phyloP scores from a whole-genome alignment of 2,113 vertebrate genomes.

The Lepisosteus osseus region DNA sequence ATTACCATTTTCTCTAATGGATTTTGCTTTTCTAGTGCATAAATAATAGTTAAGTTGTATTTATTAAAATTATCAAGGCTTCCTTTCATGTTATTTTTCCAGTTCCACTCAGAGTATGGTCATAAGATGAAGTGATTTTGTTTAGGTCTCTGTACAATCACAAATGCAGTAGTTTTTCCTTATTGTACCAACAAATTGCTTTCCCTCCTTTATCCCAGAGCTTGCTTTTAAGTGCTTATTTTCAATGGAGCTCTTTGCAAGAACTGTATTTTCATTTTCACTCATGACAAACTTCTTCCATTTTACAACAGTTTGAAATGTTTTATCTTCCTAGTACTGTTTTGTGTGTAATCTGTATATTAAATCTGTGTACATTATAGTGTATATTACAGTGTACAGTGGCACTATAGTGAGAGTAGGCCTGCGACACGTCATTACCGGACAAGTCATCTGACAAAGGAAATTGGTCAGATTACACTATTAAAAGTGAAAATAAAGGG shows the following conservation, averaged over 20 bases:
- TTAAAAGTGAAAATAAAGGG: no score
- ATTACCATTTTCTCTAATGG: constrained; percentile 85
- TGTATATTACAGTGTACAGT: no score
- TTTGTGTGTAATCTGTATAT: no score
- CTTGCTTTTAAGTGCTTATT: neutral
- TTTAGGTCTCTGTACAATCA: constrained; percentile 15
- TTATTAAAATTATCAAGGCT: constrained; percentile 83
- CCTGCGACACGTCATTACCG: no score
- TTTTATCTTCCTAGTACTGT: no score
- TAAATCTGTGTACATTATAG: no score
- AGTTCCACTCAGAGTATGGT: constrained; percentile 21
- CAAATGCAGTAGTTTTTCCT: constrained; percentile 20
- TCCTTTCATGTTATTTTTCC: constrained; percentile 59
- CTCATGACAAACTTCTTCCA: no score
- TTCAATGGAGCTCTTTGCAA: neutral
- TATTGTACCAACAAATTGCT: constrained; percentile 8
- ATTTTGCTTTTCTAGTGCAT: constrained; percentile 94
- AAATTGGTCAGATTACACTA: no score
- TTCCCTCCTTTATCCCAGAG: constrained; percentile 6
- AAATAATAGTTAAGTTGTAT: constrained; percentile 85
- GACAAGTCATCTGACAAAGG: no score
- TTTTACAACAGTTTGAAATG: no score
- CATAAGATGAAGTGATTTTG: constrained; percentile 18
- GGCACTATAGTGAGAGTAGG: no score
- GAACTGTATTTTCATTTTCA: neutral